Percentiles rank a stretch among this genome's conserved stretches.
phyloP scores from a whole-genome alignment of 2,113 vertebrate genomes.

The Phalacrocorax pelagicus region DNA sequence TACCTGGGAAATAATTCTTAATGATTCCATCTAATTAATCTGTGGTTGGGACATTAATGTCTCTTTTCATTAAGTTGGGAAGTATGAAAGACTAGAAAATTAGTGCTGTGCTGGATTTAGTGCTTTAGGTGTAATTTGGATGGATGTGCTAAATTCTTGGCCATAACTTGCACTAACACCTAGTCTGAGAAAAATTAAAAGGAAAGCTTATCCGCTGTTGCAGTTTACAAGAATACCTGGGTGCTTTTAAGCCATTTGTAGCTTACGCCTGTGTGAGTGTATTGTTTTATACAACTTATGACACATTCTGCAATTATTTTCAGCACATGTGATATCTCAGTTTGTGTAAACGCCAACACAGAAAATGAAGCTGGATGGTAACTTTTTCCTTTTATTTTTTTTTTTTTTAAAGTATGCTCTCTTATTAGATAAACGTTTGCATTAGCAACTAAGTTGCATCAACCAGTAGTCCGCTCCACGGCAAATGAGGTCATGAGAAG shows the following conservation, averaged over 20 bases:
- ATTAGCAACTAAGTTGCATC: background rate
- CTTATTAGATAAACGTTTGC: background rate
- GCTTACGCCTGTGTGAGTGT: background rate
- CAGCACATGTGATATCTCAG: background rate
- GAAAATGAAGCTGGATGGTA: background rate
- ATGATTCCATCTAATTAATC: conserved; percentile 57
- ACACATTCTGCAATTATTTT: background rate
- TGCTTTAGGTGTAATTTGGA: conserved; percentile 18
- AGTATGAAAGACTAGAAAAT: conserved; percentile 66
- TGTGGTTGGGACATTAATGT: conserved; percentile 45
- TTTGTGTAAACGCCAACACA: background rate
- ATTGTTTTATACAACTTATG: background rate
- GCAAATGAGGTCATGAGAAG: background rate
- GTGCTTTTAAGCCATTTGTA: background rate
- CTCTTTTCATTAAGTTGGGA: conserved; percentile 66
- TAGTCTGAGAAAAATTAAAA: conserved; percentile 17
- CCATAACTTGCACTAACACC: conserved; percentile 6
- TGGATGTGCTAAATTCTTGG: conserved; percentile 25
- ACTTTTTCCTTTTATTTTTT: background rate
- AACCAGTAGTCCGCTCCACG: background rate
- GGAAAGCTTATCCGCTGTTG: background rate
- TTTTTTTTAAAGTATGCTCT: background rate
- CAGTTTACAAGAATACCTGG: background rate
- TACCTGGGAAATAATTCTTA: conserved; percentile 44
- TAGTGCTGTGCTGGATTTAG: conserved; percentile 26